phyloP scores from a whole-genome alignment of 1,140 invertebrate species.

The Odontomachus brunneus region DNA sequence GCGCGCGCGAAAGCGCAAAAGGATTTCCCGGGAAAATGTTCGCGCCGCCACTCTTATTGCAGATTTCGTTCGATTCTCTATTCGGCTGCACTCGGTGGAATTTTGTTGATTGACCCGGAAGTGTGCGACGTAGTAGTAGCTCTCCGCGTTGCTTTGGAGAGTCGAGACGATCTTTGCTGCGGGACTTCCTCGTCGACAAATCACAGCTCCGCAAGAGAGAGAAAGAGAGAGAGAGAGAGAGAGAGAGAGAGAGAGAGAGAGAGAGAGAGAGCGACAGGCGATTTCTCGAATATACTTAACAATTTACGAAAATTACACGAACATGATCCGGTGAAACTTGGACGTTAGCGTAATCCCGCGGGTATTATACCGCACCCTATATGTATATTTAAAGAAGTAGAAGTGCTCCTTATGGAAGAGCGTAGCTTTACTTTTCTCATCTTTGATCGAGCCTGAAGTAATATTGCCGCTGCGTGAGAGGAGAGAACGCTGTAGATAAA shows the following conservation, averaged over 20 bases:
- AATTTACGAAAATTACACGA: neutral
- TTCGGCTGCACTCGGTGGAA: conserved; percentile 38
- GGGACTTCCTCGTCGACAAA: neutral
- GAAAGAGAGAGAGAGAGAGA: neutral
- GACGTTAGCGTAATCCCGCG: neutral
- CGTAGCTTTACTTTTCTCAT: conserved; percentile 11
- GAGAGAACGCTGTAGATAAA: conserved; percentile 4
- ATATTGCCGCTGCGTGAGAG: conserved; percentile 3
- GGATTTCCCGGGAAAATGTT: conserved; percentile 21
- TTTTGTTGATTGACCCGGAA: conserved; percentile 57
- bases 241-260: neutral
- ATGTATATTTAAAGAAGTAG: neutral
- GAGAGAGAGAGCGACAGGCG: neutral
- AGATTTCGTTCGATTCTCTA: conserved; percentile 50
- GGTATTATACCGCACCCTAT: neutral
- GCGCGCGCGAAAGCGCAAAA: conserved; percentile 9
- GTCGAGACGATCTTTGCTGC: neutral
- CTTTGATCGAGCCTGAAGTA: conserved; percentile 47
- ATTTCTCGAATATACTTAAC: conserved; percentile 4
- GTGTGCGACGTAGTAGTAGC: neutral
- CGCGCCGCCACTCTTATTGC: conserved; percentile 24
- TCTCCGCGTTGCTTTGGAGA: conserved; percentile 7
- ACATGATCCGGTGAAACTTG: neutral
- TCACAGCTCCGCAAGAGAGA: neutral
- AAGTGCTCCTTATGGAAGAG: conserved; percentile 19